phyloP scores from a whole-genome alignment of 2,888 invertebrate species.

The Scaptomyza parva region DNA sequence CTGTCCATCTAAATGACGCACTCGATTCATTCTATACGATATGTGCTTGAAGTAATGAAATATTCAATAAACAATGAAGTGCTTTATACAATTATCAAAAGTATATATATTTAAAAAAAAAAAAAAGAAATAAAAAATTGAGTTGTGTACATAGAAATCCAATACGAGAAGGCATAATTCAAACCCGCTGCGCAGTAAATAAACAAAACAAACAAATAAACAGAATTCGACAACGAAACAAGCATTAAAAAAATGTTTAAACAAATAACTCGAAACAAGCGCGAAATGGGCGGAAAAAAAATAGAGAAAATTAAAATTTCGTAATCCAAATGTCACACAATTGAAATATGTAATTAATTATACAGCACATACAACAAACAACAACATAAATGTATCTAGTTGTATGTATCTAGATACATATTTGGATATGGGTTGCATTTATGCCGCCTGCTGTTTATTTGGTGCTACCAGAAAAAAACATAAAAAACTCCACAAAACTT shows the following conservation, averaged over 20 bases:
- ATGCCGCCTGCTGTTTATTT: constrained; percentile 75
- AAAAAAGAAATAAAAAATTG: constrained; percentile 20
- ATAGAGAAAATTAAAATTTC: constrained; percentile 55
- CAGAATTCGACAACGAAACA: constrained; percentile 37
- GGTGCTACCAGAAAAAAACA: constrained; percentile 65
- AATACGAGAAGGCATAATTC: constrained; percentile 32
- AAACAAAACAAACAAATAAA: constrained; percentile 16
- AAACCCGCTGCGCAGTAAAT: constrained; percentile 45
- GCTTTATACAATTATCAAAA: constrained; percentile 21
- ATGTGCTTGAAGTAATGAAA: constrained; percentile 1
- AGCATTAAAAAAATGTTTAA: constrained; percentile 41
- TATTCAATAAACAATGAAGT: constrained; percentile 26
- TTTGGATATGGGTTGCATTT: constrained; percentile 47
- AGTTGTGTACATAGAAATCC: constrained; percentile 44
- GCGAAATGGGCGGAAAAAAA: constrained; percentile 5
- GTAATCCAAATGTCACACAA: constrained; percentile 77
- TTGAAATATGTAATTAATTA: constrained; percentile 72
- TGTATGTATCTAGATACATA: constrained; percentile 47
- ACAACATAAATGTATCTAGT: not conserved
- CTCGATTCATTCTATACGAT: not conserved
- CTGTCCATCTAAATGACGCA: constrained; percentile 8
- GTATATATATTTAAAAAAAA: constrained; percentile 6
- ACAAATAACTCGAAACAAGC: constrained; percentile 28
- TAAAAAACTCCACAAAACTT: constrained; percentile 34
- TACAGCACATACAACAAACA: constrained; percentile 22